Evolutionary conservation across 2,888 invertebrate genomes (phyloP).

Genomic region (Perithous albicinctus): DNA sequence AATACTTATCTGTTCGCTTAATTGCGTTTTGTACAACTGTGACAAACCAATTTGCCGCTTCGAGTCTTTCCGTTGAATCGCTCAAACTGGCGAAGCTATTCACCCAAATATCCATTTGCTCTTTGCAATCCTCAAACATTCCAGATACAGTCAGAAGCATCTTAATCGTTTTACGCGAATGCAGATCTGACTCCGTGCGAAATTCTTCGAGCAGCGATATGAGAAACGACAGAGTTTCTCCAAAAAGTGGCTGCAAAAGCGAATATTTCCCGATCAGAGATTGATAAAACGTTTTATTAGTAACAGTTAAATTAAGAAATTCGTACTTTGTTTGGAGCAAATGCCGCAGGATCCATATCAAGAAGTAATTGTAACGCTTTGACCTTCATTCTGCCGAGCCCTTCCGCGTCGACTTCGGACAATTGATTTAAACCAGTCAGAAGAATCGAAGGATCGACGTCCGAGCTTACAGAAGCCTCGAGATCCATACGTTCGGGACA

Average conservation of each 20-base stretch:
- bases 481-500: slow-evolving; percentile 86
- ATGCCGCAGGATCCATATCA: slow-evolving; percentile 80
- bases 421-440: slow-evolving; percentile 70
- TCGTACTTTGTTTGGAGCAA: slow-evolving; percentile 74
- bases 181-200: slow-evolving; percentile 54
- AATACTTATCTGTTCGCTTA: slow-evolving; percentile 77
- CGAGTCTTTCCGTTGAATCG: slow-evolving; percentile 71
- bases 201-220: slow-evolving; percentile 72
- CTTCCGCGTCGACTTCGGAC: slow-evolving; percentile 60
- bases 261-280: neutral
- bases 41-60: slow-evolving; percentile 77
- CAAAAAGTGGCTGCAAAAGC: slow-evolving; percentile 70
- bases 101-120: slow-evolving; percentile 90
- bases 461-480: slow-evolving; percentile 62
- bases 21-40: slow-evolving; percentile 72
- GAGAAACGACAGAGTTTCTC: slow-evolving; percentile 74
- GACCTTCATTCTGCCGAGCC: slow-evolving; percentile 79
- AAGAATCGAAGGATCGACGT: slow-evolving; percentile 70
- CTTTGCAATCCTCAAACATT: slow-evolving; percentile 88
- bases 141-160: slow-evolving; percentile 88
- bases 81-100: slow-evolving; percentile 84
- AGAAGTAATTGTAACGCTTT: slow-evolving; percentile 84
- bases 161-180: slow-evolving; percentile 86
- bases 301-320: neutral
- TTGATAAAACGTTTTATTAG: neutral